Conservation (phyloP, 2,797 vertebrate species). For the Dendrocincla fuliginosa region DNA sequence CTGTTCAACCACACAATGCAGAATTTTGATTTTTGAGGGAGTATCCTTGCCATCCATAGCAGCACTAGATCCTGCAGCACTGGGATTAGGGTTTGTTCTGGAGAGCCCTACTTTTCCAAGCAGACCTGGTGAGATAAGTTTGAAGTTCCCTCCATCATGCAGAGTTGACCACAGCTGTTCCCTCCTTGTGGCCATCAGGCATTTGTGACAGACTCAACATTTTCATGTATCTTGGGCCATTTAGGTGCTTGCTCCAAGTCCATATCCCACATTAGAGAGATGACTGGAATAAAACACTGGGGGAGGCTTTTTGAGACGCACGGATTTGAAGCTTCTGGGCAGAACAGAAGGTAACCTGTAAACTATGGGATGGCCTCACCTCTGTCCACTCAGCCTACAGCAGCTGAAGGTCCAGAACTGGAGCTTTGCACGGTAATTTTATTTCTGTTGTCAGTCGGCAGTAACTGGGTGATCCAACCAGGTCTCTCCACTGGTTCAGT, state of each 20-base stretch:
- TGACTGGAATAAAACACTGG: background rate
- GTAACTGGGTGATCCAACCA: fast-evolving
- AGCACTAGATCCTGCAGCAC: background rate
- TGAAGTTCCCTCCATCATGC: background rate
- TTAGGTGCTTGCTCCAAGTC: background rate
- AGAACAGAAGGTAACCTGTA: background rate
- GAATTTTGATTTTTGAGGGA: background rate
- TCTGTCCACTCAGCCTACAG: background rate
- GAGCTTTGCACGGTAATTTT: background rate
- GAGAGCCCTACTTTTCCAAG: background rate
- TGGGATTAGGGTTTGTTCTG: background rate
- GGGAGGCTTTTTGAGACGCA: background rate
- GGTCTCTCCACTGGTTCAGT: background rate
- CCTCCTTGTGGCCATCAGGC: background rate
- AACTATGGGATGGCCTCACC: background rate
- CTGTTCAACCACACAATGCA: background rate
- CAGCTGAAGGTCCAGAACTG: background rate
- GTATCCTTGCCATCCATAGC: background rate
- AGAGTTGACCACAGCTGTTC: background rate
- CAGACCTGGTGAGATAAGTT: background rate
- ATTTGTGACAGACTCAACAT: background rate
- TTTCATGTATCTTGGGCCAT: fast-evolving
- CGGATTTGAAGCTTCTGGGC: background rate
- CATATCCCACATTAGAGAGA: fast-evolving
- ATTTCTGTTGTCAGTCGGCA: background rate